Evolutionary conservation across 2,888 invertebrate genomes (phyloP).

Genomic region (Epinotia ramella): DNA sequence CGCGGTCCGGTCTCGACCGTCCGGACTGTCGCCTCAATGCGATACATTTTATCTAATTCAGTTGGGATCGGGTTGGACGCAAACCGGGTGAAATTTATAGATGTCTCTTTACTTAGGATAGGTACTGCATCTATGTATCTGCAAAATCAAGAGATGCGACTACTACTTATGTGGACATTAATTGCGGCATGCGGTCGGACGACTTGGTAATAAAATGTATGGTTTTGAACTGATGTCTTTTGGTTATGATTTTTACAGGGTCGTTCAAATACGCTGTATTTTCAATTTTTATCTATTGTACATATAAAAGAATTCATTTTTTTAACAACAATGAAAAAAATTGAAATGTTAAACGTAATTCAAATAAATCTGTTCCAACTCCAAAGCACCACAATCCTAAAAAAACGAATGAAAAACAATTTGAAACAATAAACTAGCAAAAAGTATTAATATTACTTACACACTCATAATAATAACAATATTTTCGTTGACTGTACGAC

Average conservation of each 20-base stretch:
- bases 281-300: no score
- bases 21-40: slow-evolving; percentile 21
- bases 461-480: slow-evolving; percentile 17
- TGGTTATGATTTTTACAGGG: no score
- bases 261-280: no score
- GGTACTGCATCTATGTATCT: not conserved
- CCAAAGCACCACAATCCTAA: not conserved
- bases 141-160: not conserved
- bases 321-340: no score
- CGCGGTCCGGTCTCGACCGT: slow-evolving; percentile 47
- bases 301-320: no score
- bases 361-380: not conserved
- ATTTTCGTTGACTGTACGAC: slow-evolving; percentile 34
- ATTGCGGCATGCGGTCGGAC: no score
- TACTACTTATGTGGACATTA: no score
- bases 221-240: no score
- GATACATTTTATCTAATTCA: slow-evolving; percentile 26
- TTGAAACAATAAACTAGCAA: not conserved
- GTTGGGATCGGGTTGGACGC: not conserved
- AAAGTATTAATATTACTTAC: slow-evolving; percentile 28
- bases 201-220: no score
- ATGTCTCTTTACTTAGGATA: not conserved
- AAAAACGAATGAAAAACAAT: not conserved
- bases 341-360: no score
- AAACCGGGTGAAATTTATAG: slow-evolving; percentile 7